These are phyloP conservation scores for Propithecus perrieri DNA, from an alignment of 2,797 vertebrate species.

Conservation along the genomic window DNA sequence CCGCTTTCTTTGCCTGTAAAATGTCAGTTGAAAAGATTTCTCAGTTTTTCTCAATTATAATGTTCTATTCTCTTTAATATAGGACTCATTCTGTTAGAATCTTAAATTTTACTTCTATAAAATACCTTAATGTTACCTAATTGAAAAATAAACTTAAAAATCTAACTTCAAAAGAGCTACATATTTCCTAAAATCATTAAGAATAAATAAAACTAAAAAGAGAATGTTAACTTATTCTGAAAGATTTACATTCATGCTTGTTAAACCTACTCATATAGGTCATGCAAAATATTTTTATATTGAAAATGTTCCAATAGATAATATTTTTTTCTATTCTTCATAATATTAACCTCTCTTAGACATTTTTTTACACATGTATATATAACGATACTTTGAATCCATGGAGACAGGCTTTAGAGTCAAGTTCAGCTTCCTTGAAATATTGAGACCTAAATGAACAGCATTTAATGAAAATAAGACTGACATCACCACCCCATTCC, in stretches of 20 bases:
- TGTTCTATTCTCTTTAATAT: background rate
- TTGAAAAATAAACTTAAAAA: slow-evolving; percentile 18
- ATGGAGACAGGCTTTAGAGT: slow-evolving; percentile 27
- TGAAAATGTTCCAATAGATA: background rate
- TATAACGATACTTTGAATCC: slow-evolving; percentile 40
- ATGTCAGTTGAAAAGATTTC: background rate
- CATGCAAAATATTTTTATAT: slow-evolving; percentile 19
- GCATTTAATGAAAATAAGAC: slow-evolving; percentile 77
- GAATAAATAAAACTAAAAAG: background rate
- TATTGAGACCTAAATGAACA: slow-evolving; percentile 68
- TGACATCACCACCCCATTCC: slow-evolving; percentile 69
- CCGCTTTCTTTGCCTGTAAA: background rate
- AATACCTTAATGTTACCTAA: background rate
- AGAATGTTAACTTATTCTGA: background rate
- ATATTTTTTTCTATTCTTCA: slow-evolving; percentile 42
- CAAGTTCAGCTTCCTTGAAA: slow-evolving; percentile 62
- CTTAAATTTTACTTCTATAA: slow-evolving; percentile 14
- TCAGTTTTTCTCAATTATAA: background rate
- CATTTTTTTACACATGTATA: slow-evolving; percentile 11
- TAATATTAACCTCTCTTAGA: slow-evolving; percentile 4
- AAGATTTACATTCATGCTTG: background rate
- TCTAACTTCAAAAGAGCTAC: background rate
- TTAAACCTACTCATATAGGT: background rate
- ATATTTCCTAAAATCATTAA: background rate
- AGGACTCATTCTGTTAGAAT: background rate